phyloP scores from a whole-genome alignment of 37 sponge, comb jelly and placozoan genomes.

The Spongia lamella region DNA sequence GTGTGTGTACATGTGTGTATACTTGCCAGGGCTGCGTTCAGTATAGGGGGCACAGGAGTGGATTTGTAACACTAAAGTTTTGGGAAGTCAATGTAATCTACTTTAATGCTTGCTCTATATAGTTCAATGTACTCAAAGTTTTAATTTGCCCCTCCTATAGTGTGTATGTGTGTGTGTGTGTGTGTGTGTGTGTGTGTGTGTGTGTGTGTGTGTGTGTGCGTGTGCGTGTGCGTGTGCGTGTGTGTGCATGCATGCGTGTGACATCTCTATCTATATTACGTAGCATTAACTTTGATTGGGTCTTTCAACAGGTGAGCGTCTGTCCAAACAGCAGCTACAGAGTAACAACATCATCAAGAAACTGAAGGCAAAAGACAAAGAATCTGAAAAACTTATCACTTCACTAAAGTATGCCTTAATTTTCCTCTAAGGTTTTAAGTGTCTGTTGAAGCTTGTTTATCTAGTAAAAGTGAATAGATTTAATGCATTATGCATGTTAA shows the following conservation, averaged over 20 bases:
- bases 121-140: too few species aligned
- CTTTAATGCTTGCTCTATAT: too few species aligned
- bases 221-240: slow-evolving; percentile 1
- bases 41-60: too few species aligned
- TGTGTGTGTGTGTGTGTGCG: slow-evolving; percentile 1
- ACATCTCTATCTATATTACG: not conserved
- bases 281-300: not conserved
- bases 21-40: too few species aligned
- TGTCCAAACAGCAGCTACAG: slow-evolving; percentile 87
- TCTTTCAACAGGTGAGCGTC: slow-evolving; percentile 63
- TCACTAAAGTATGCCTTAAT: slow-evolving; percentile 57
- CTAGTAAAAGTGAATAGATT: not conserved
- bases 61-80: too few species aligned
- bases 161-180: slow-evolving; percentile 16
- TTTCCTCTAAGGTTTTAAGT: too few species aligned
- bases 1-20: slow-evolving; percentile 2
- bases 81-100: too few species aligned
- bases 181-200: slow-evolving; percentile 22
- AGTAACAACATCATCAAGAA: slow-evolving; percentile 86
- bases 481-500: not conserved
- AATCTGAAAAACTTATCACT: slow-evolving; percentile 71
- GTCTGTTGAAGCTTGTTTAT: not conserved
- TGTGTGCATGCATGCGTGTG: not conserved
- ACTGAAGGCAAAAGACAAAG: slow-evolving; percentile 77
- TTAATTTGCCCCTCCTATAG: too few species aligned